Evolutionary conservation across 2,888 invertebrate genomes (phyloP).

Genomic region (Glomeris marginata): DNA sequence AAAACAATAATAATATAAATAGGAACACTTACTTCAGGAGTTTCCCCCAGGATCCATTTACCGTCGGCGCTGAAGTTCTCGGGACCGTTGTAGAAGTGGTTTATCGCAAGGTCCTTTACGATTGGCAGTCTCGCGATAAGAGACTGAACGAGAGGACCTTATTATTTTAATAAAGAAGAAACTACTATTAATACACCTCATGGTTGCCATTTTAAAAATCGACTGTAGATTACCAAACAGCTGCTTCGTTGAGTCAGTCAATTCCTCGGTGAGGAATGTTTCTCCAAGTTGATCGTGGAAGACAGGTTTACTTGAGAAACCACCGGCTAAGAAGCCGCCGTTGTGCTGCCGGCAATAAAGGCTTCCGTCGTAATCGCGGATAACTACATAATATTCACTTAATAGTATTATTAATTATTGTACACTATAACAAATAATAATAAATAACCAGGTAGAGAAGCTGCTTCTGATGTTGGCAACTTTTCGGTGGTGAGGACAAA

Average conservation of each 20-base stretch:
- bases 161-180: conserved; percentile 13
- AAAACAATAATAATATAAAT: neutral
- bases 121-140: conserved; percentile 38
- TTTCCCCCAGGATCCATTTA: conserved; percentile 49
- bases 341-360: conserved; percentile 46
- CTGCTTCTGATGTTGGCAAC: neutral
- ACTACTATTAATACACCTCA: neutral
- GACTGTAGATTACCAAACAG: too few species aligned
- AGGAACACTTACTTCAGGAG: conserved; percentile 38
- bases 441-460: neutral
- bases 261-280: conserved; percentile 26
- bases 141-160: conserved; percentile 30
- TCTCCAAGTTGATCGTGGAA: conserved; percentile 35
- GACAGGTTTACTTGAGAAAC: conserved; percentile 52
- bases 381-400: conserved; percentile 24
- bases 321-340: conserved; percentile 44
- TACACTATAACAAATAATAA: neutral
- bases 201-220: neutral
- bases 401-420: neutral
- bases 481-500: conserved; percentile 44
- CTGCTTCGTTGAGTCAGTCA: conserved; percentile 26
- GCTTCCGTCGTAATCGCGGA: conserved; percentile 49
- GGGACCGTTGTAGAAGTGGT: conserved; percentile 44
- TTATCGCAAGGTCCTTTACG: conserved; percentile 36
- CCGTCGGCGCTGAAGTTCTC: conserved; percentile 58